A percentile compares a stretch with the other conserved stretches of the same genome.
Conservation (phyloP, 2,797 vertebrate genomes). For the Uromys caudimaculatus region DNA sequence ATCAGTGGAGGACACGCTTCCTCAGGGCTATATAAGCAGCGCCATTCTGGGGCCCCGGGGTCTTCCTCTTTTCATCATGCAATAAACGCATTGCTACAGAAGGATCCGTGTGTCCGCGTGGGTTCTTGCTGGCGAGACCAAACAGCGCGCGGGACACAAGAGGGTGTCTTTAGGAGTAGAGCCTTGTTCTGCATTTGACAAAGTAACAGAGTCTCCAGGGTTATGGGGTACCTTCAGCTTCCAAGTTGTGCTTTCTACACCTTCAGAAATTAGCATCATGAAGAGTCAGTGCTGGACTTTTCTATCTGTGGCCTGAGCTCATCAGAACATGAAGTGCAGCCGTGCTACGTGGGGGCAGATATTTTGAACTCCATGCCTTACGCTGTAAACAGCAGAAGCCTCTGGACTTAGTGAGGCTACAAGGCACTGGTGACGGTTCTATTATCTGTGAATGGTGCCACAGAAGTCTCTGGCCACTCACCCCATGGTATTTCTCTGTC, state of each 20-base stretch:
- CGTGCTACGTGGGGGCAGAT: neutral
- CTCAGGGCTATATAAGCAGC: no score
- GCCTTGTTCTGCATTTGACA: neutral
- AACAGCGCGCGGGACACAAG: no score
- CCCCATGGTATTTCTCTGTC: neutral
- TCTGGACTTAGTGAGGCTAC: neutral
- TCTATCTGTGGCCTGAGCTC: neutral
- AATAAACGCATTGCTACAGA: no score
- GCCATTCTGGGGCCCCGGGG: no score
- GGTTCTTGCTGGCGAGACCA: no score
- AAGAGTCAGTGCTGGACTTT: neutral
- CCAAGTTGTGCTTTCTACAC: neutral
- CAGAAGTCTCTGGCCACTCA: neutral
- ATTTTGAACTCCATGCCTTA: neutral
- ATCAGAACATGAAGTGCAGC: neutral
- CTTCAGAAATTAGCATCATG: neutral
- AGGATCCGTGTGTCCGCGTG: no score
- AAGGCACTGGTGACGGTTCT: neutral
- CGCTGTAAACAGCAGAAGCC: neutral
- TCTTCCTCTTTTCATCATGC: no score
- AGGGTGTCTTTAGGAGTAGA: neutral
- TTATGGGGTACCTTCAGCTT: neutral
- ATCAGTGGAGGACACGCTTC: no score
- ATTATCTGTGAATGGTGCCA: neutral
- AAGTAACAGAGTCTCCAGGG: neutral